Evolutionary conservation across 2,797 vertebrate genomes (phyloP), one percentile per base, ranked within the genome.

Genomic region (Pseudochirops cupreus): DNA sequence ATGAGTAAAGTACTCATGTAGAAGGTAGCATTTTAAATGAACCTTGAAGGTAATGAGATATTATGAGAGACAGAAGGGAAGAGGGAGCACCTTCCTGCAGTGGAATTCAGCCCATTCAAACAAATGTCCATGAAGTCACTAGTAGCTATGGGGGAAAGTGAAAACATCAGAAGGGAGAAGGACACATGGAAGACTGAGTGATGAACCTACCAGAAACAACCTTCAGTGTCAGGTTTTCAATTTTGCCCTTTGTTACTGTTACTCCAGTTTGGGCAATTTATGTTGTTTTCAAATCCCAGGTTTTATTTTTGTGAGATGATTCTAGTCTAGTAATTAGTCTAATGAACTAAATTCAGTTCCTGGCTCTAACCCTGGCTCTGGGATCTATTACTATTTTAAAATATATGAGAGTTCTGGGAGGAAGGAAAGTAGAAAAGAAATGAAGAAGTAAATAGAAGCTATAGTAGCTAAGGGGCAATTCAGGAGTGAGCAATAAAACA

Each of bases 391-490:
- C 28, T 46, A 2, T 92, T 52, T 95, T 94, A 97, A 92, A 28
- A 29, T 87, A n/a, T 33, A 74, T 56, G 21, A 90, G 91, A 91
- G 50, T 58, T 93, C 91, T 89, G n/a, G 31, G 5, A 39, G 89
- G 53, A 94, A 26, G 24, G 52, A 57, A 82, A 39, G 74, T 46
- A 39, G 18, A 82, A 46, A 82, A 93, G 95, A 95, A 94, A 67
- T 92, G 93, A 94, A 29, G 46, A 96, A 91, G 87, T 96, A 92
- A 96, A 29, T 91, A 21, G n/a, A 92, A 95, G 90, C 31, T 90
- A 55, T 2, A 57, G 1, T 56, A 92, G 28, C 91, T 94, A 94
- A 94, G 95, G 26, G 91, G 53, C 95, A 96, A 96, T 58, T 31
- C 33, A 0, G 91, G 52, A 90, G 29, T 96, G 94, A 92, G 59